These are phyloP conservation scores for Mythimna lalbum DNA, from an alignment of 2,888 invertebrate genomes.

Conservation along the genomic window DNA sequence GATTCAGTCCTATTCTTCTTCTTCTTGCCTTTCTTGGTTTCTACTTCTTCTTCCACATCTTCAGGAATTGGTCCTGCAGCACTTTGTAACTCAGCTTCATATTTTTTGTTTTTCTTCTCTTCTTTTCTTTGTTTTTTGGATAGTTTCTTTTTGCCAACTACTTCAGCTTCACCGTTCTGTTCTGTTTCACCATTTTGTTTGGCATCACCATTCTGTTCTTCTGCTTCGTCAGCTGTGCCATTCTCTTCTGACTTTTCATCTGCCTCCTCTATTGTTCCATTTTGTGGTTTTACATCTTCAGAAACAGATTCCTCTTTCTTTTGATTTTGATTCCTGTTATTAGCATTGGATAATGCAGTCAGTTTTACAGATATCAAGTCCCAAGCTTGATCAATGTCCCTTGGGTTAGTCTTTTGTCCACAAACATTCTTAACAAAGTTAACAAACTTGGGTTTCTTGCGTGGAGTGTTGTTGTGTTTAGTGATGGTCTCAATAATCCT, in stretches of 20 bases:
- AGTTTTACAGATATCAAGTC: slow-evolving; percentile 91
- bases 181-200: slow-evolving; percentile 54
- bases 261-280: slow-evolving; percentile 57
- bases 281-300: slow-evolving; percentile 56
- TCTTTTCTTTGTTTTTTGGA: slow-evolving; percentile 87
- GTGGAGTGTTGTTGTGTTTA: slow-evolving; percentile 95
- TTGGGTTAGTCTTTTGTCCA: slow-evolving; percentile 89
- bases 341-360: slow-evolving; percentile 83
- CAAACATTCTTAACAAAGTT: slow-evolving; percentile 93
- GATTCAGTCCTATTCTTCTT: slow-evolving; percentile 83
- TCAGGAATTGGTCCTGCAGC: slow-evolving; percentile 74
- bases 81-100: slow-evolving; percentile 86
- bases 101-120: slow-evolving; percentile 86
- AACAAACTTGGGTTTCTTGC: slow-evolving; percentile 96
- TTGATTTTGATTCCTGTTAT: slow-evolving; percentile 73
- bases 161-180: slow-evolving; percentile 61
- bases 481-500: slow-evolving; percentile 93
- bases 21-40: slow-evolving; percentile 83
- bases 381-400: slow-evolving; percentile 93
- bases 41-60: slow-evolving; percentile 72
- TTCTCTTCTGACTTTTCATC: slow-evolving; percentile 54
- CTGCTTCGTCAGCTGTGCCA: slow-evolving; percentile 56
- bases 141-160: slow-evolving; percentile 73
- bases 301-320: slow-evolving; percentile 52
- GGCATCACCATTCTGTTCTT: slow-evolving; percentile 49